Conservation (phyloP, 2,113 vertebrate genomes). For the Mus spicilegus region DNA sequence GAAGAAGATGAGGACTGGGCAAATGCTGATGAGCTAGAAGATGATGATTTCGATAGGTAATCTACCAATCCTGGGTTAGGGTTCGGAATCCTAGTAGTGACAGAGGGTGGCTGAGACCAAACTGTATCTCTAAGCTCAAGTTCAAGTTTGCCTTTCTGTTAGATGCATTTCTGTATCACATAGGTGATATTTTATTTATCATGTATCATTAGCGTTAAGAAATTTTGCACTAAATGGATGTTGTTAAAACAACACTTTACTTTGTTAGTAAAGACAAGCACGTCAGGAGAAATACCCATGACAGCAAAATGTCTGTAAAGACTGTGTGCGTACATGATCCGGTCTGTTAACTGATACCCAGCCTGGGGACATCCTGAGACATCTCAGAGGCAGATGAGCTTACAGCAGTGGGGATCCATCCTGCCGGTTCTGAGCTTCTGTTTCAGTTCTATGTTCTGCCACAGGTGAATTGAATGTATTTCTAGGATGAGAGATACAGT, state of each 20-base stretch:
- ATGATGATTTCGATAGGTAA: slow-evolving; percentile 99
- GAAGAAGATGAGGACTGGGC: slow-evolving; percentile 99
- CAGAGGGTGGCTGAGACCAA: neutral
- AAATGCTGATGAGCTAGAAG: slow-evolving; percentile 96
- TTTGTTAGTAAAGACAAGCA: neutral
- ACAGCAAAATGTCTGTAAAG: neutral
- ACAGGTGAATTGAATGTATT: neutral
- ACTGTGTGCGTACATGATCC: neutral
- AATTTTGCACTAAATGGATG: neutral
- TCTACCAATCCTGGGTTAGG: accelerated
- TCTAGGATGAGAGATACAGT: neutral
- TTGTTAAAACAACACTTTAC: neutral
- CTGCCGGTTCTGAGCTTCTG: neutral
- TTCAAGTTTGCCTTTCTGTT: neutral
- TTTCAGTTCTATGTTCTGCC: neutral
- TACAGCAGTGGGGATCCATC: neutral
- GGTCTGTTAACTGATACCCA: neutral
- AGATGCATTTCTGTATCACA: neutral
- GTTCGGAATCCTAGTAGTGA: accelerated
- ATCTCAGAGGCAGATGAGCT: neutral
- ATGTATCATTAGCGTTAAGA: neutral
- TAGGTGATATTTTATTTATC: neutral
- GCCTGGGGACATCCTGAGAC: neutral
- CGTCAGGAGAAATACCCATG: no score
- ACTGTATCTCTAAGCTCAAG: neutral